These are phyloP conservation scores for Corynorhinus townsendii DNA, from an alignment of 2,113 vertebrate genomes.

Conservation along the genomic window DNA sequence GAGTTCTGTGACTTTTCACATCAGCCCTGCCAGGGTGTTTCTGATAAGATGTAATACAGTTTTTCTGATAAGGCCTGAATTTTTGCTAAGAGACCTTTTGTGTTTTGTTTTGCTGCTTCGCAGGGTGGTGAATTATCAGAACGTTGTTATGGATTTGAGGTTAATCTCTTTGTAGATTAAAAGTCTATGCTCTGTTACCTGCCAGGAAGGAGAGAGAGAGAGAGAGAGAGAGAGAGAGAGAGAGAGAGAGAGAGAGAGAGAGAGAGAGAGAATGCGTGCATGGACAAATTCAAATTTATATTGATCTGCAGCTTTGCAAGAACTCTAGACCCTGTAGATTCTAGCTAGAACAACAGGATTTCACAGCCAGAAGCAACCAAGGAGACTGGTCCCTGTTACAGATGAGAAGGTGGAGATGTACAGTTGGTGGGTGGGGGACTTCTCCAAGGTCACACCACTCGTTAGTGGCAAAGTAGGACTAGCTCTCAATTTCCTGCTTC, in stretches of 20 bases:
- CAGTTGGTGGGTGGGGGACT: not conserved
- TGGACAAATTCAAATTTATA: not conserved
- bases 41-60: not conserved
- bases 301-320: not conserved
- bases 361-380: not conserved
- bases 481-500: not conserved
- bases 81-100: not conserved
- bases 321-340: not conserved
- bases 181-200: conserved; percentile 37
- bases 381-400: not conserved
- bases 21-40: not conserved
- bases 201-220: conserved; percentile 42
- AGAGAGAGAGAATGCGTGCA: no score
- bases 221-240: no score
- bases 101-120: not conserved
- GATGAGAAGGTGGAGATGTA: not conserved
- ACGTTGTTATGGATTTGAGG: not conserved
- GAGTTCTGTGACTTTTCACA: not conserved
- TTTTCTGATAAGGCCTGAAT: not conserved
- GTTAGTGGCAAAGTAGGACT: not conserved
- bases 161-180: conserved; percentile 39
- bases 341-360: not conserved
- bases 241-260: no score
- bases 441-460: not conserved
- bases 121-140: conserved; percentile 37